Conservation (phyloP, 2,888 invertebrate genomes). For the Amblyjoppa fuscipennis region DNA sequence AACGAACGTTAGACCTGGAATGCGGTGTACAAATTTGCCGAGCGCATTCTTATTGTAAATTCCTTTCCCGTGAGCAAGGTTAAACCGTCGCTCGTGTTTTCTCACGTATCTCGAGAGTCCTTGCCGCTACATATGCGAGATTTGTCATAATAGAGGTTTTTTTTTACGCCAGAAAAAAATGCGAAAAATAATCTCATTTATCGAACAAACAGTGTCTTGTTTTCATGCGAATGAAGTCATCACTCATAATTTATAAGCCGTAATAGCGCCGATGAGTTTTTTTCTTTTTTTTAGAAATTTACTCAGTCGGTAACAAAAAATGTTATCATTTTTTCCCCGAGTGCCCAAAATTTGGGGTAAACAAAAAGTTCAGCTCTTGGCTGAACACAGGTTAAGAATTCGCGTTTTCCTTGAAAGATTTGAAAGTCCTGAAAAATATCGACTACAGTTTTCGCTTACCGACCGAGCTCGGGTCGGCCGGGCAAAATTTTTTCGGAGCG, state of each 20-base stretch:
- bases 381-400: too few species aligned
- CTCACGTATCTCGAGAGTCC: slow-evolving; percentile 35
- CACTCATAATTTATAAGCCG: background rate
- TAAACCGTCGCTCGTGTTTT: slow-evolving; percentile 50
- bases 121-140: slow-evolving; percentile 45
- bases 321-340: background rate
- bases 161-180: background rate
- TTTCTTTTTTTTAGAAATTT: slow-evolving; percentile 26
- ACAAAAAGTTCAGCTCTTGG: too few species aligned
- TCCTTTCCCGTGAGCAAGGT: slow-evolving; percentile 73
- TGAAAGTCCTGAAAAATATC: too few species aligned
- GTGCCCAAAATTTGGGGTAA: background rate
- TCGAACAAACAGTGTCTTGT: background rate
- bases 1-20: slow-evolving; percentile 62
- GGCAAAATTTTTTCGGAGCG: background rate
- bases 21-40: slow-evolving; percentile 74
- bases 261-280: slow-evolving; percentile 2
- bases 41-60: slow-evolving; percentile 73
- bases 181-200: background rate
- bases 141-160: slow-evolving; percentile 43
- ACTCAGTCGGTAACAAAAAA: background rate
- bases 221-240: background rate
- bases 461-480: background rate
- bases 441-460: background rate
- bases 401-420: too few species aligned